Conservation (phyloP, 2,113 vertebrate species). For the Rattus norvegicus region GRCr8 NC_086021.1:186727501-186728000, state of each 20-base stretch:
- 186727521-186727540: not conserved
- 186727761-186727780: not conserved
- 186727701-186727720: not conserved
- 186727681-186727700: accelerated
- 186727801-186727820: accelerated
- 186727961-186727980: accelerated
- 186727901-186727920: accelerated
- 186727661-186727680: accelerated
- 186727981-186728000: accelerated
- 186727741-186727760: not conserved
- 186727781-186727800: not conserved
- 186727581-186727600: not conserved
- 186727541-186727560: not conserved
- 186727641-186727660: not conserved
- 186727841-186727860: accelerated
- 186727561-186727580: not conserved
- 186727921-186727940: accelerated
- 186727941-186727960: not conserved
- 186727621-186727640: not conserved
- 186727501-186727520: not conserved
- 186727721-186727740: not conserved
- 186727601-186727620: not conserved
- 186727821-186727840: accelerated
- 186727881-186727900: accelerated
- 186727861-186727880: accelerated